Percentiles rank a stretch among this genome's conserved stretches.
These are phyloP conservation scores for Parasteatoda lunata DNA, from an alignment of 2,888 invertebrate genomes.

Conservation along the genomic window DNA sequence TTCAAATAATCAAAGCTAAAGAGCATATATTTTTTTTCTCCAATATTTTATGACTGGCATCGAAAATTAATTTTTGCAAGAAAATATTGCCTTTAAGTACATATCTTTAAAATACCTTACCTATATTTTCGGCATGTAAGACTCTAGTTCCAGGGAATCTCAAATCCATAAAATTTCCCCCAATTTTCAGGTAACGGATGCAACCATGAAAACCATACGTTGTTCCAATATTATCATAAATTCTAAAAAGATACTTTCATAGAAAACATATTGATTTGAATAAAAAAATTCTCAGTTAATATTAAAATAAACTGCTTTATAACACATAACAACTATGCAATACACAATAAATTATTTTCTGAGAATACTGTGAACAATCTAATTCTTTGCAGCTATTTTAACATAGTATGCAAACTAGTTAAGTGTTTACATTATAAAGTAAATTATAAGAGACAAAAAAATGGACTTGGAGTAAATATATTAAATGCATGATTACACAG, in stretches of 20 bases:
- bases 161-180: constrained; percentile 81
- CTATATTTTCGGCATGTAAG: constrained; percentile 73
- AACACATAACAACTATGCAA: too few relatives aligned
- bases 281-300: neutral
- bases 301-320: neutral
- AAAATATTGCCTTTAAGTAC: too few relatives aligned
- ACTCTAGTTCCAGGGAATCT: constrained; percentile 75
- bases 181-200: constrained; percentile 86
- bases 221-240: constrained; percentile 88
- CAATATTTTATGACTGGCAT: neutral
- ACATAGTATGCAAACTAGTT: too few relatives aligned
- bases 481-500: too few relatives aligned
- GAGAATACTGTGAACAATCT: too few relatives aligned
- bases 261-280: too few relatives aligned
- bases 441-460: too few relatives aligned
- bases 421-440: too few relatives aligned
- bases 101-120: constrained; percentile 71
- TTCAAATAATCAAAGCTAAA: neutral
- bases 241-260: constrained; percentile 76
- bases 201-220: constrained; percentile 88
- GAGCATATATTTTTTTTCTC: neutral
- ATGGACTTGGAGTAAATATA: too few relatives aligned
- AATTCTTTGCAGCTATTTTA: too few relatives aligned
- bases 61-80: neutral
- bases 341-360: too few relatives aligned